Conservation (phyloP, 2,888 invertebrate genomes). For the Cephalotes varians region DNA sequence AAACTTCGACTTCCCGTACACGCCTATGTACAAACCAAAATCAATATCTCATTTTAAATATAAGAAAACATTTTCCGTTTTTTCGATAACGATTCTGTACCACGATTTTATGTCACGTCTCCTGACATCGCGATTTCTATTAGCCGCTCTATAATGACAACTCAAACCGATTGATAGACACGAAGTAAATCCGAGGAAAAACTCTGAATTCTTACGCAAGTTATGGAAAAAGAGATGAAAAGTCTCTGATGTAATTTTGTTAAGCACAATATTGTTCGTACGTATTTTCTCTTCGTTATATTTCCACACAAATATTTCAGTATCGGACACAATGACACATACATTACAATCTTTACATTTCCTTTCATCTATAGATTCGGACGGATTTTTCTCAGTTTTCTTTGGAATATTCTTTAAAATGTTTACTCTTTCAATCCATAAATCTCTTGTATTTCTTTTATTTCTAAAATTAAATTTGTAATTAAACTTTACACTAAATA, state of each 20-base stretch:
- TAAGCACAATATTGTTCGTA: neutral
- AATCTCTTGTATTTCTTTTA: slow-evolving; percentile 2
- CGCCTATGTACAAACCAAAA: slow-evolving; percentile 42
- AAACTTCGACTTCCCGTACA: slow-evolving; percentile 42
- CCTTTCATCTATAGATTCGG: neutral
- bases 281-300: neutral
- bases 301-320: neutral
- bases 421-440: neutral
- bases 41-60: slow-evolving; percentile 52
- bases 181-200: neutral
- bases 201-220: neutral
- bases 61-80: slow-evolving; percentile 31
- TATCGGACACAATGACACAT: neutral
- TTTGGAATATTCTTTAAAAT: no score
- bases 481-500: neutral
- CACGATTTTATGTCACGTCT: slow-evolving; percentile 11
- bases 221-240: neutral
- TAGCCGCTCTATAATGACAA: slow-evolving; percentile 7
- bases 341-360: neutral
- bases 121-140: neutral
- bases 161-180: slow-evolving; percentile 16
- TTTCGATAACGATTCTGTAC: slow-evolving; percentile 5
- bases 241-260: neutral
- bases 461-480: slow-evolving; percentile 1
- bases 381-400: neutral